These are phyloP conservation scores for Misgurnus anguillicaudatus DNA, from an alignment of 2,113 vertebrate genomes.

Conservation along the genomic window DNA sequence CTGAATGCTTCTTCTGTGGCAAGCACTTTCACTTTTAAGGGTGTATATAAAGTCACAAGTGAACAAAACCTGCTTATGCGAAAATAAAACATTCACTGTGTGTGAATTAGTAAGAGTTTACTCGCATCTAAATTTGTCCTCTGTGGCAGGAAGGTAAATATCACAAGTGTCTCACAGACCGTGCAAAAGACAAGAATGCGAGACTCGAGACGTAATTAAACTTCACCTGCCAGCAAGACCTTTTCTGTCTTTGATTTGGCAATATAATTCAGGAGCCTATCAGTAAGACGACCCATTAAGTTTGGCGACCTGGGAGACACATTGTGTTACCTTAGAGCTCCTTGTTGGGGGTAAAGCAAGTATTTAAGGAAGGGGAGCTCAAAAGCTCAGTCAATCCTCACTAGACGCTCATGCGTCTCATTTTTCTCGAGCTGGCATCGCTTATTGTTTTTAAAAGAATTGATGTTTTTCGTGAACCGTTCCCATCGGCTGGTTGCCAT, in stretches of 20 bases:
- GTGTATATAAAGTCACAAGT: not conserved
- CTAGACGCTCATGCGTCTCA: constrained; percentile 41
- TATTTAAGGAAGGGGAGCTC: constrained; percentile 49
- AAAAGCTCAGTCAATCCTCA: constrained; percentile 35
- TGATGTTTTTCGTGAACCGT: constrained; percentile 52
- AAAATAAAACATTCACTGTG: not conserved
- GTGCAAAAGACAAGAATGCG: constrained; percentile 23
- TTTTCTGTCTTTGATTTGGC: constrained; percentile 58
- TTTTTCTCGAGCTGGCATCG: constrained; percentile 50
- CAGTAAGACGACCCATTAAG: constrained; percentile 34
- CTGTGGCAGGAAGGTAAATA: constrained; percentile 5
- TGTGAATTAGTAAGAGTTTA: not conserved
- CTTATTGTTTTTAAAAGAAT: constrained; percentile 52
- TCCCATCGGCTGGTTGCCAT: constrained; percentile 56
- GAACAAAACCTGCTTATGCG: not conserved
- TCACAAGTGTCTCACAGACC: constrained; percentile 26
- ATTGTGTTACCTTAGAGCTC: constrained; percentile 51
- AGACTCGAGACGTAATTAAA: constrained; percentile 23
- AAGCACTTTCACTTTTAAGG: too few species aligned
- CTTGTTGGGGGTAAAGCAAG: constrained; percentile 58
- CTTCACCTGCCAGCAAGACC: constrained; percentile 61
- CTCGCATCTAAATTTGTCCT: constrained; percentile 25
- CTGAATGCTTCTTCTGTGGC: too few species aligned
- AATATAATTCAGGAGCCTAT: constrained; percentile 38
- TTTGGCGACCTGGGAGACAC: constrained; percentile 40